A percentile compares a stretch with the other conserved stretches of the same genome.
phyloP scores from a whole-genome alignment of 2,888 invertebrate species.

The Drosophila macrothrix region DNA sequence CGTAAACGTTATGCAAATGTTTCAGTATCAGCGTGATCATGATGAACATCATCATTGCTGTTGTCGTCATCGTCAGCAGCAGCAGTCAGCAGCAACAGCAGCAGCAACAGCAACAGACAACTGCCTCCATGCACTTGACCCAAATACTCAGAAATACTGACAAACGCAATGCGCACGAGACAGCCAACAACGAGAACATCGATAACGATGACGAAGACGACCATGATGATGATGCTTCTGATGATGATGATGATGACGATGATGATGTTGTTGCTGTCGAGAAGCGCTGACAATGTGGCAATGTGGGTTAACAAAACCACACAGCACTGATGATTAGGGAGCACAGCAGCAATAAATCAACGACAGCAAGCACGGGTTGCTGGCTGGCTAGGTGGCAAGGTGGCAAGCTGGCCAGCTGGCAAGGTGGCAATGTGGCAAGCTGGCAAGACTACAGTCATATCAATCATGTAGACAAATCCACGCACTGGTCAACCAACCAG shows the following conservation, averaged over 20 bases:
- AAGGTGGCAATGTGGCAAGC: conserved; percentile 4
- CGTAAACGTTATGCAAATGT: conserved; percentile 53
- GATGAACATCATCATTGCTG: conserved; percentile 3
- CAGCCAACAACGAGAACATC: conserved; percentile 37
- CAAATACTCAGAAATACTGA: conserved; percentile 59
- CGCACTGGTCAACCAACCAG: conserved; percentile 30
- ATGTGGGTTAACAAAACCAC: conserved; percentile 79
- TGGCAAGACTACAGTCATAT: conserved; percentile 46
- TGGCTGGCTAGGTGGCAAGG: conserved; percentile 4
- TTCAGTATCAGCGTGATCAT: conserved; percentile 4
- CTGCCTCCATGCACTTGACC: conserved; percentile 72
- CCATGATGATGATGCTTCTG: conserved; percentile 14
- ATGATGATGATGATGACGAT: conserved; percentile 19
- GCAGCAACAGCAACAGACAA: conserved; percentile 29
- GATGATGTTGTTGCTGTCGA: conserved; percentile 16
- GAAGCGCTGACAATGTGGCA: conserved; percentile 68
- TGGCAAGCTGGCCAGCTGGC: background rate
- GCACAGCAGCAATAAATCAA: conserved; percentile 55
- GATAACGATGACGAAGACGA: conserved; percentile 8
- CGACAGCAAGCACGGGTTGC: background rate
- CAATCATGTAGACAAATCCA: conserved; percentile 62
- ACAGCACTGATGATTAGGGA: conserved; percentile 28
- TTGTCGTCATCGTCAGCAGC: background rate
- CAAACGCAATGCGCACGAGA: conserved; percentile 70
- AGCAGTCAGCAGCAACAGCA: background rate